Conservation (phyloP, 2,888 invertebrate genomes). For the Drosophila putrida region DNA sequence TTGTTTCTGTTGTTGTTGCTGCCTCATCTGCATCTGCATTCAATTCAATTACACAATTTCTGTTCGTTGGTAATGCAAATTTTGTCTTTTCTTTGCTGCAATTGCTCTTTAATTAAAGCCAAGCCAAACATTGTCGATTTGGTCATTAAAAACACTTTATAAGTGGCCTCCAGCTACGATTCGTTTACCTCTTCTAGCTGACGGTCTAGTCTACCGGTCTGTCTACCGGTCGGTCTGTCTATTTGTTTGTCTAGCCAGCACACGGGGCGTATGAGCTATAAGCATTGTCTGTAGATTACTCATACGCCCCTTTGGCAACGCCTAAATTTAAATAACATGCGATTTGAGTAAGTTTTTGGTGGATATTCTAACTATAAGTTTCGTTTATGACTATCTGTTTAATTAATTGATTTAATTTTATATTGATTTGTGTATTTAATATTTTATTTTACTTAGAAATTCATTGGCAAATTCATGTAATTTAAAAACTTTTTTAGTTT, state of each 20-base stretch:
- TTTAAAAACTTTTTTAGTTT: no score
- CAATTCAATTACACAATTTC: constrained; percentile 70
- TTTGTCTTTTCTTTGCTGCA: constrained; percentile 35
- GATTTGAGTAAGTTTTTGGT: neutral
- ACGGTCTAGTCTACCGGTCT: constrained; percentile 4
- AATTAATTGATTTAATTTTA: neutral
- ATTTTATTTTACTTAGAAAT: neutral
- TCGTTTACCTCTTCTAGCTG: constrained; percentile 18
- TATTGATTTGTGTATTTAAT: neutral
- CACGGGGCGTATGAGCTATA: constrained; percentile 55
- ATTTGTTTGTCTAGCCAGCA: constrained; percentile 37
- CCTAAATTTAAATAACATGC: constrained; percentile 27
- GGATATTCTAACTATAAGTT: constrained; percentile 11
- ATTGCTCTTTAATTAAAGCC: constrained; percentile 69
- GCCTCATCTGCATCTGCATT: constrained; percentile 52
- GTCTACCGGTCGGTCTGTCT: neutral
- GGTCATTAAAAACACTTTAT: constrained; percentile 62
- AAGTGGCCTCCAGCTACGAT: constrained; percentile 34
- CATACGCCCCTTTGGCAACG: constrained; percentile 65
- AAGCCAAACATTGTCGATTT: constrained; percentile 45
- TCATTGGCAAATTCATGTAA: no score
- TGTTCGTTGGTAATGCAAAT: constrained; percentile 63
- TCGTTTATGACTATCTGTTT: neutral
- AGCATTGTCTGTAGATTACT: constrained; percentile 59
- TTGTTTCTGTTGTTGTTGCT: constrained; percentile 1